These are phyloP conservation scores for Pristiophorus japonicus DNA, from an alignment of 2,113 vertebrate species.

Conservation along the genomic window DNA sequence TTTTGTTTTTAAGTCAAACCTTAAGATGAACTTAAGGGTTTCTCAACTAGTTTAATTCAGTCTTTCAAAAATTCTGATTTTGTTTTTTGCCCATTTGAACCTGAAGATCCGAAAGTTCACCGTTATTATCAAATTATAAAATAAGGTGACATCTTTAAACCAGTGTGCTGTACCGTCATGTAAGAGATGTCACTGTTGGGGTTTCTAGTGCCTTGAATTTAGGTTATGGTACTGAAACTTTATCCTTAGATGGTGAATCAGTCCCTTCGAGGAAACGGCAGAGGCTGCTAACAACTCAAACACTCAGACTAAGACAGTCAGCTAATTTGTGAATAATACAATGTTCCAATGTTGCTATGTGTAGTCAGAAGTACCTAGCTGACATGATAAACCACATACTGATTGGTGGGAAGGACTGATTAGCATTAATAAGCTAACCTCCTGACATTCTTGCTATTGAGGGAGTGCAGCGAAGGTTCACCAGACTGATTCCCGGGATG, in stretches of 20 bases:
- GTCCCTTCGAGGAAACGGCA: background rate
- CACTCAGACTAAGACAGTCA: background rate
- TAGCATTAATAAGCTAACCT: background rate
- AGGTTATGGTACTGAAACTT: background rate
- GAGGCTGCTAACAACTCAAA: background rate
- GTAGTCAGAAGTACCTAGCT: background rate
- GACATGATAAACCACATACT: background rate
- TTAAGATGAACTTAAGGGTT: background rate
- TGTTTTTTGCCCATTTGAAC: background rate
- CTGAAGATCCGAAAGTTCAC: background rate
- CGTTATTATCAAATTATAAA: background rate
- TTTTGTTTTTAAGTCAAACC: background rate
- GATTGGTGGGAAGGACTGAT: background rate
- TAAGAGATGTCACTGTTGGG: background rate
- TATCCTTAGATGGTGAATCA: background rate
- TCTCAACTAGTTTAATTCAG: background rate
- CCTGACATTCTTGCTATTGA: no score
- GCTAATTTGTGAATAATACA: background rate
- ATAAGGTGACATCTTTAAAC: background rate
- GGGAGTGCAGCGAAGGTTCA: no score
- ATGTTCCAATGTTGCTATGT: background rate
- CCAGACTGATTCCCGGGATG: no score
- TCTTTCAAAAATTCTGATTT: background rate
- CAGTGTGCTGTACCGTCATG: background rate
- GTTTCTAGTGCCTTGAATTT: background rate